Percentiles rank a stretch among this genome's conserved stretches.
Evolutionary conservation across 2,797 vertebrate species (phyloP).

Genomic region (Gambusia yucatana): DNA sequence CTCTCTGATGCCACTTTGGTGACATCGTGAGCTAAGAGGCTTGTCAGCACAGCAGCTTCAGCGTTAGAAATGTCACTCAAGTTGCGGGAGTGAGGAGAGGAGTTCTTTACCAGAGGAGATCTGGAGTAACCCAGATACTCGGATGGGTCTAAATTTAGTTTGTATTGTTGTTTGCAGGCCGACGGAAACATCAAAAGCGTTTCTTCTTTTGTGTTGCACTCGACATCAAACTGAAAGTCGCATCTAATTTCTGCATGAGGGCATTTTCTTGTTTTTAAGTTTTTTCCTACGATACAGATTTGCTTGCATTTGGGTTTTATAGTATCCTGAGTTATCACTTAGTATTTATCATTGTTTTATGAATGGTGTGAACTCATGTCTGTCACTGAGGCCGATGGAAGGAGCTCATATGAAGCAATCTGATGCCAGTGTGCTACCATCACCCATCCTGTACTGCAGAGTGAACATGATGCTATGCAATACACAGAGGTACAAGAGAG

Average conservation of each 20-base stretch:
- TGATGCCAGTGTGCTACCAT: background rate
- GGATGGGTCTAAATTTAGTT: conserved; percentile 56
- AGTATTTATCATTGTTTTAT: background rate
- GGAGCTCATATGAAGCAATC: background rate
- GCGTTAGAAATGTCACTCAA: conserved; percentile 51
- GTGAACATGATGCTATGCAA: background rate
- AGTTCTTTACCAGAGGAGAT: conserved; percentile 43
- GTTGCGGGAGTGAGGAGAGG: conserved; percentile 27
- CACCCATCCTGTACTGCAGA: background rate
- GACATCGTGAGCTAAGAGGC: conserved; percentile 40
- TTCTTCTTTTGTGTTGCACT: conserved; percentile 17
- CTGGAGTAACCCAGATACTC: conserved; percentile 56
- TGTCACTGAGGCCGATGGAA: background rate
- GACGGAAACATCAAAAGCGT: conserved; percentile 25
- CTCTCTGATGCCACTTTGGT: conserved; percentile 35
- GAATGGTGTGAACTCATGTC: background rate
- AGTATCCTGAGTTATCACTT: background rate
- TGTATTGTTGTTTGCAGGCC: conserved; percentile 41
- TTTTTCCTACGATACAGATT: background rate
- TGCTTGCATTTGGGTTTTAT: background rate
- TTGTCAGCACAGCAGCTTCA: conserved; percentile 38
- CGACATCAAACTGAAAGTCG: background rate
- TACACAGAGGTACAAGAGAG: background rate
- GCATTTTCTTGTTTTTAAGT: conserved; percentile 2
- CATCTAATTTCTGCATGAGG: conserved; percentile 1